Conservation (phyloP, 2,113 vertebrate species). For the Sceloporus tristichus region DNA sequence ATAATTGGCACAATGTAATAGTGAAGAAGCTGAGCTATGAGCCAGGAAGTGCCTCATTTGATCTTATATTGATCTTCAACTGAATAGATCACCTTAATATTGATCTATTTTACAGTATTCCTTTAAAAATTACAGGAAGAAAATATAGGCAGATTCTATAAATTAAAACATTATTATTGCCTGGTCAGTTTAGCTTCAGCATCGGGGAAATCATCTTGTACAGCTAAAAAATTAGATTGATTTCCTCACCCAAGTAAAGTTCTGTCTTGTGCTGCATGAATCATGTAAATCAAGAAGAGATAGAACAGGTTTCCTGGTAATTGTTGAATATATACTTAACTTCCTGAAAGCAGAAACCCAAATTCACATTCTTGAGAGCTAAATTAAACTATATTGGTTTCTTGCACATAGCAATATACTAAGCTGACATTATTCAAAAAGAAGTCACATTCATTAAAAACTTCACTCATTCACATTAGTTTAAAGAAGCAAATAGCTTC, state of each 20-base stretch:
- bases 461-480: constrained; percentile 23
- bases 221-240: not conserved
- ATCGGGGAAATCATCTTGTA: not conserved
- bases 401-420: constrained; percentile 7
- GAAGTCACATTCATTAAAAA: constrained; percentile 29
- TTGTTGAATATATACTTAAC: constrained; percentile 16
- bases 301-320: not conserved
- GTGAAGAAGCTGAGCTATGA: not conserved
- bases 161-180: not conserved
- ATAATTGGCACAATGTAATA: not conserved
- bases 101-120: not conserved
- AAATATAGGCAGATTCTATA: not conserved
- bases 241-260: not conserved
- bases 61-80: not conserved
- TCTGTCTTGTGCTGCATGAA: not conserved
- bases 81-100: not conserved
- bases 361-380: constrained; percentile 11
- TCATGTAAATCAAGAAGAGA: not conserved
- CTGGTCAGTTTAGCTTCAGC: not conserved
- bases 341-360: constrained; percentile 18
- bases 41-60: not conserved
- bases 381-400: constrained; percentile 38
- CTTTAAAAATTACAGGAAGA: not conserved
- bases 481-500: constrained; percentile 34
- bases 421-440: constrained; percentile 45